These are phyloP conservation scores for Leptinotarsa defecta DNA, from an alignment of 1,140 invertebrate genomes.

Conservation along the genomic window DNA sequence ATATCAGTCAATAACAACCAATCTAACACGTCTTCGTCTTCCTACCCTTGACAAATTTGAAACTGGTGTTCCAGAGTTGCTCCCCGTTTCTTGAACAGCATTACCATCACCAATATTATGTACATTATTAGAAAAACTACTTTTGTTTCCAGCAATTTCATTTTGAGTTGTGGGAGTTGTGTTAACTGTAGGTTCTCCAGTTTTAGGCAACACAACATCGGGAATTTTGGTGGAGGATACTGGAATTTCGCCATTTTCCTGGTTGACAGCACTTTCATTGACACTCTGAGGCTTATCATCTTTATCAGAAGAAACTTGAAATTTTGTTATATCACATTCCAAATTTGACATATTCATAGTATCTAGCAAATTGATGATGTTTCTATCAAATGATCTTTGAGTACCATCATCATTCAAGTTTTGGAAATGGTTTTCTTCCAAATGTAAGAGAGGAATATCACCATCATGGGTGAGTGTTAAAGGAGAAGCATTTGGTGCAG, in stretches of 20 bases:
- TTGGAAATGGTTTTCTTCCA: conserved; percentile 18
- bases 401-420: conserved; percentile 11
- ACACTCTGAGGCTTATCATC: neutral
- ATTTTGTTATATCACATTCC: conserved; percentile 8
- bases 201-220: too few relatives aligned
- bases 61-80: neutral
- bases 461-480: conserved; percentile 7
- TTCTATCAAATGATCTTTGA: conserved; percentile 1
- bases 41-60: neutral
- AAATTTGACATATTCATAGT: conserved; percentile 13
- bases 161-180: too few relatives aligned
- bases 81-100: neutral
- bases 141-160: neutral
- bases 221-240: too few relatives aligned
- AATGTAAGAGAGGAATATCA: conserved; percentile 21
- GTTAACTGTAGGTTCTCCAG: too few relatives aligned
- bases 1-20: conserved; percentile 15
- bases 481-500: conserved; percentile 2
- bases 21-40: neutral
- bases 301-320: neutral
- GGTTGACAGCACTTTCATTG: neutral
- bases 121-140: neutral
- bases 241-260: too few relatives aligned
- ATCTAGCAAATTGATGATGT: conserved; percentile 21
- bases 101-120: neutral